phyloP scores from a whole-genome alignment of 2,113 vertebrate genomes.

The Cranoglanis bouderius region DNA sequence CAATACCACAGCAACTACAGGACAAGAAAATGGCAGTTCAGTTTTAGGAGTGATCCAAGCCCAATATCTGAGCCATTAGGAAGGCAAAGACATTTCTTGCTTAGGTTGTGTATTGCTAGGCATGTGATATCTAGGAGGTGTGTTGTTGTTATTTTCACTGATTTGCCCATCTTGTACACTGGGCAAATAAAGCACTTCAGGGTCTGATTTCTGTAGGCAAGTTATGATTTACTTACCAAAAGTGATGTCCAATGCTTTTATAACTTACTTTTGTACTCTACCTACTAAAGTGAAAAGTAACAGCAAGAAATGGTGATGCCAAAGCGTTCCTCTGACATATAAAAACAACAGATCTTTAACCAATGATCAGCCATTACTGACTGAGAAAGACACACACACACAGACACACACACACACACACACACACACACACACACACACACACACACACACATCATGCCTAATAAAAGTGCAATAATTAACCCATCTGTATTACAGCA shows the following conservation, averaged over 20 bases:
- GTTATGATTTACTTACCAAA: neutral
- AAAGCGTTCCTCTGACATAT: neutral
- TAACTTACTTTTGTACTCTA: neutral
- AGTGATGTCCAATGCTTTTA: neutral
- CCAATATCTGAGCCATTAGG: neutral
- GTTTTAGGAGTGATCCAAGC: neutral
- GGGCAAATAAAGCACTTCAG: neutral
- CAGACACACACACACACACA: neutral
- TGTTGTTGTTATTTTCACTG: neutral
- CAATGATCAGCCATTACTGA: neutral
- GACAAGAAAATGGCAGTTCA: neutral
- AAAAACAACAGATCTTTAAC: neutral
- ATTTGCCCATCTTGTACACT: neutral
- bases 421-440: neutral
- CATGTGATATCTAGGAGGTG: neutral
- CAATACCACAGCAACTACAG: neutral
- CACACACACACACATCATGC: neutral
- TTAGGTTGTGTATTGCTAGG: neutral
- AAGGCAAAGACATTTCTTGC: neutral
- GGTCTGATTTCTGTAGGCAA: neutral
- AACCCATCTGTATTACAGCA: slow-evolving; percentile 24
- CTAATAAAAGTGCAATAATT: slow-evolving; percentile 10
- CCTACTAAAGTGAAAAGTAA: neutral
- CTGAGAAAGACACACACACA: neutral
- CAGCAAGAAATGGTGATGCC: neutral